Evolutionary conservation across 1,140 invertebrate species (phyloP).

Genomic region (Rhyacophila brunnea): DNA sequence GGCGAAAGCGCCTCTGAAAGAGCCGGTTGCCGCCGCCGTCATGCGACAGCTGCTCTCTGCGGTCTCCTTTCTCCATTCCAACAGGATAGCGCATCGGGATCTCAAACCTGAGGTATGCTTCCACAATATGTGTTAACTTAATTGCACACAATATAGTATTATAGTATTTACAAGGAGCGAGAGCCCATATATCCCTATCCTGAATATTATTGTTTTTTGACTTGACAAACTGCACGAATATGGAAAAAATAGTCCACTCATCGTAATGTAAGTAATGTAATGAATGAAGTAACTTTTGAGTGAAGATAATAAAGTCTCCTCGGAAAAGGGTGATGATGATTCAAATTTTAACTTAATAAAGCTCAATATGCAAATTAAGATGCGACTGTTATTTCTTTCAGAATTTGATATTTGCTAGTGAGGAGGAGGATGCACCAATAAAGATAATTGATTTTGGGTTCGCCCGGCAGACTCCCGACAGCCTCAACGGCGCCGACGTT

Average conservation of each 20-base stretch:
- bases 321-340: too few relatives aligned
- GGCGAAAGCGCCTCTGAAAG: constrained; percentile 51
- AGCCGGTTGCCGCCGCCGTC: constrained; percentile 66
- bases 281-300: too few relatives aligned
- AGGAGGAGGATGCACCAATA: neutral
- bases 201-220: too few relatives aligned
- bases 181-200: too few relatives aligned
- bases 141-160: neutral
- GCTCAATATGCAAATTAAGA: too few relatives aligned
- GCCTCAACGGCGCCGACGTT: neutral
- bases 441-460: constrained; percentile 35
- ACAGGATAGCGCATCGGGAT: constrained; percentile 83
- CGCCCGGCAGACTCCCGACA: constrained; percentile 14
- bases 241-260: too few relatives aligned
- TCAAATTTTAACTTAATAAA: too few relatives aligned
- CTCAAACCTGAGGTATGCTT: constrained; percentile 77
- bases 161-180: too few relatives aligned
- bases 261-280: neutral
- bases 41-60: constrained; percentile 79
- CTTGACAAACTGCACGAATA: too few relatives aligned
- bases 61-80: constrained; percentile 77
- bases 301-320: too few relatives aligned
- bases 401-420: constrained; percentile 24
- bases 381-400: too few relatives aligned
- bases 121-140: too few relatives aligned